Conservation (phyloP, 2,888 invertebrate genomes). For the Athalia cordata region DNA sequence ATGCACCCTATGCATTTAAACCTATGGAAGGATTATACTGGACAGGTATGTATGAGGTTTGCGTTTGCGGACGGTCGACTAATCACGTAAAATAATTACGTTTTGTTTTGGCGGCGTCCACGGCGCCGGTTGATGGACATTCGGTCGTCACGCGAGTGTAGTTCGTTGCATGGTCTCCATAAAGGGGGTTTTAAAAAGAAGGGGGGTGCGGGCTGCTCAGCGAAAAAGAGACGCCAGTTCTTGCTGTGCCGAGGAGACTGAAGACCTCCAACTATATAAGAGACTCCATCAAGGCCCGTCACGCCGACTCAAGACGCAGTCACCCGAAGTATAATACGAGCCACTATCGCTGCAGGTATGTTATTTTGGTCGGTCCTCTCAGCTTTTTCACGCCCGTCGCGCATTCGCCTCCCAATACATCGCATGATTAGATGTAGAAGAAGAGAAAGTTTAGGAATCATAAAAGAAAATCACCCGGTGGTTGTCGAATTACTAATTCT, state of each 20-base stretch:
- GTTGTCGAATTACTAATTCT: constrained; percentile 30
- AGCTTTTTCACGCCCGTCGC: constrained; percentile 4
- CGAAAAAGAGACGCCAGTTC: constrained; percentile 64
- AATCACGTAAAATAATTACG: constrained; percentile 71
- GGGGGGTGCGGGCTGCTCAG: constrained; percentile 47
- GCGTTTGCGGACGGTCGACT: constrained; percentile 55
- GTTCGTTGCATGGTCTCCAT: constrained; percentile 35
- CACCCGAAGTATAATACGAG: constrained; percentile 39
- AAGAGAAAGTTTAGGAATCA: constrained; percentile 35
- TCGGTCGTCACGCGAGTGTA: constrained; percentile 66
- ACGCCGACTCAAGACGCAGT: constrained; percentile 68
- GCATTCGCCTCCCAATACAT: background rate
- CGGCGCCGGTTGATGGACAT: constrained; percentile 63
- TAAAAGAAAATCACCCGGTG: background rate
- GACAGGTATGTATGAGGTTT: background rate
- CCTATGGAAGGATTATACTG: background rate
- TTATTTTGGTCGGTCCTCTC: background rate
- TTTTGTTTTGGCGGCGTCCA: constrained; percentile 66
- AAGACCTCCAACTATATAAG: constrained; percentile 22
- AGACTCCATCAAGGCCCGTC: constrained; percentile 69
- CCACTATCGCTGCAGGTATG: constrained; percentile 4
- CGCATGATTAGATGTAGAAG: constrained; percentile 33
- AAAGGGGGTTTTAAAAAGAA: constrained; percentile 44
- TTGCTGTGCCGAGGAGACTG: constrained; percentile 60
- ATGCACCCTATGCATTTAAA: background rate